Base-by-base conservation (phyloP, 2,888 invertebrate species). In the Acholoe squamosa region DNA sequence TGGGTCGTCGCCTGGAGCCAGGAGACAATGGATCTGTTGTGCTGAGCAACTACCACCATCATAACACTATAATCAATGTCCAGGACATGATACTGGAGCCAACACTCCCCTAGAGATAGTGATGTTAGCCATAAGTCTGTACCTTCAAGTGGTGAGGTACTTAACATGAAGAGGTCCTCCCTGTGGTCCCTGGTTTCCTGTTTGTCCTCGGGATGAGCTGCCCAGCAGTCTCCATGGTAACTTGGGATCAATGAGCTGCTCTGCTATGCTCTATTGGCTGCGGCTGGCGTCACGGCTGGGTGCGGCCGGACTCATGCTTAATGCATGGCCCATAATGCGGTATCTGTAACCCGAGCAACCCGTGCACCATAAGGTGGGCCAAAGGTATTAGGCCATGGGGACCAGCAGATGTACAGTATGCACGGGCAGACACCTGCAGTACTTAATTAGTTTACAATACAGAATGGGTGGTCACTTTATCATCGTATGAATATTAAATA, bases 1-100 rank as follows among this genome's bases (percentile, higher is more conserved):
- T 80, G 33, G 33, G 14, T 14, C 80, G 34, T 80, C 76, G 10
- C 33, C 10, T 1, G 80, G 34, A 3, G 80, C 76, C 76, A 31
- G 80, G 80, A 80, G 80, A 80, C 80, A 80, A 80, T 80, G 33
- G 80, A 33, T 80, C n/a, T 80, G 80, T 80, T 80, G 43, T 80
- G 80, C 80, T 0, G 34, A 34, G 43, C 80, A 80, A 43, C 80
- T 19, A 43, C 33, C 33, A 43, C 80, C 19, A 16, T 28, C 76
- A 25, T 43, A 43, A 43, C 16, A 31, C 76, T 76, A n/a, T n/a
- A 1, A 43, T 43, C 80, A 34, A 43, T 80, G 33, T 43, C 43
- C 43, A 43, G 43, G n/a, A n/a, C n/a, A 54, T 54, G 54, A 19
- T n/a, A 1, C n/a, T n/a, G 61, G 61, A 61, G 14, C n/a, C 61